Evolutionary conservation across 2,797 vertebrate species (phyloP), one percentile per base, ranked within the genome.

Genomic region (Miichthys miiuy): DNA sequence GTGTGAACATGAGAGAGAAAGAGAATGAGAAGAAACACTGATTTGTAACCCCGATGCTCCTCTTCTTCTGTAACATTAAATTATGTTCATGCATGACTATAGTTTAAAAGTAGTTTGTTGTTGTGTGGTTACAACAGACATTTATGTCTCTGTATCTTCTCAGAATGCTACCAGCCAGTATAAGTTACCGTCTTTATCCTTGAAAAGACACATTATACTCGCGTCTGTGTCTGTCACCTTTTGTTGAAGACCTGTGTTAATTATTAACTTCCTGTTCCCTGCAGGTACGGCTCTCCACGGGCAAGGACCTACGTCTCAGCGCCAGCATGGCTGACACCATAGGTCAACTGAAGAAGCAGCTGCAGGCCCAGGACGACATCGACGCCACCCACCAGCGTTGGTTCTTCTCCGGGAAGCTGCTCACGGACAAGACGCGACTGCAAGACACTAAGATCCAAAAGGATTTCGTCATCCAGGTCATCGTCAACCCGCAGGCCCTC

Each of bases 381-480:
- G 97, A 98, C 51, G 90, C 96, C 0, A 58, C 91, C 54, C 96
- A 97, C 94, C 98, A 99, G 89, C 97, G 98, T 81, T 99, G 98
- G 98, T 99, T 99, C 95, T 99, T 99, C 93, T 99, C 98, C 0
- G 98, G 98, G 57, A 99, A 99, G 91, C 95, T 99, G 87, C 97
- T 99, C 66, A 98, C 98, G 0, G 98, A 99, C 93, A 97, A 98
- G 90, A 98, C 96, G 0, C 97, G 97, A 55, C 96, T 99, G 67
- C 98, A 98, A 84, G 98, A 99, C 91, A 98, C 97, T 69, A 99
- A 99, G 94, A 99, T 99, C 95, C 98, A 99, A 95, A 99, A 98
- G 93, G 98, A 99, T 95, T 99, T 97, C 82, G 97, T 99, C 56
- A 97, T 99, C 90, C 98, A 99, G 95, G 98, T 99, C 90, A 99